phyloP scores from a whole-genome alignment of 92 coral and sea anemone species.

The Virgularia gustaviana region DNA sequence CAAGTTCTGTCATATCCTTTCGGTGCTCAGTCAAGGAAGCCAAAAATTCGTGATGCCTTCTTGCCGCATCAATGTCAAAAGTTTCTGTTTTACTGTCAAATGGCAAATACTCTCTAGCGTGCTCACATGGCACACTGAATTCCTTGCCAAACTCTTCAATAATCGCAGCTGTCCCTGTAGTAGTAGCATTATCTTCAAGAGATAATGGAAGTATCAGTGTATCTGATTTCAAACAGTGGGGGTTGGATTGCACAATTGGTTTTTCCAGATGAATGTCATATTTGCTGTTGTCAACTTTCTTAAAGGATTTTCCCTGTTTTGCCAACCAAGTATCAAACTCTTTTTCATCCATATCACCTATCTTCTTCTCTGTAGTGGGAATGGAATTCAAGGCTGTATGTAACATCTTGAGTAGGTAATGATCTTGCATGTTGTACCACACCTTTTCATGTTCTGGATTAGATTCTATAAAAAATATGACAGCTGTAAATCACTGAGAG shows the following conservation, averaged over 20 bases:
- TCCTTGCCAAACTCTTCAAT: constrained; percentile 56
- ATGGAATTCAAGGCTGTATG: constrained; percentile 39
- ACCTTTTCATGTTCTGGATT: constrained; percentile 16
- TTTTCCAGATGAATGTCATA: constrained; percentile 14
- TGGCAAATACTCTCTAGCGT: constrained; percentile 35
- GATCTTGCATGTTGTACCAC: constrained; percentile 41
- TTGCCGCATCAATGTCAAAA: constrained; percentile 49
- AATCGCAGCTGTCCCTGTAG: constrained; percentile 53
- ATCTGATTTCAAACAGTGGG: constrained; percentile 31
- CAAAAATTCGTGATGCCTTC: constrained; percentile 41
- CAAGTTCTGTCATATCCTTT: constrained; percentile 35
- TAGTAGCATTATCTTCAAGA: constrained; percentile 49
- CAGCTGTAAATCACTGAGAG: not conserved
- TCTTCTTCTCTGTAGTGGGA: constrained; percentile 18
- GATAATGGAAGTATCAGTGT: constrained; percentile 54
- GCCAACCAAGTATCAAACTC: constrained; percentile 29
- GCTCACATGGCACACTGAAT: constrained; percentile 46
- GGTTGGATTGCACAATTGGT: constrained; percentile 10
- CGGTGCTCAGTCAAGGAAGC: constrained; percentile 27
- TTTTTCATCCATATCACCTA: constrained; percentile 25
- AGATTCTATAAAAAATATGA: constrained; percentile 15
- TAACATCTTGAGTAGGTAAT: constrained; percentile 36
- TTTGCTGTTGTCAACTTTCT: not conserved
- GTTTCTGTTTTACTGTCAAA: constrained; percentile 33
- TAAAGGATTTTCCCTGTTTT: not conserved